Evolutionary conservation across 2,797 vertebrate genomes (phyloP).

Genomic region (Tenualosa thibaudeaui): DNA sequence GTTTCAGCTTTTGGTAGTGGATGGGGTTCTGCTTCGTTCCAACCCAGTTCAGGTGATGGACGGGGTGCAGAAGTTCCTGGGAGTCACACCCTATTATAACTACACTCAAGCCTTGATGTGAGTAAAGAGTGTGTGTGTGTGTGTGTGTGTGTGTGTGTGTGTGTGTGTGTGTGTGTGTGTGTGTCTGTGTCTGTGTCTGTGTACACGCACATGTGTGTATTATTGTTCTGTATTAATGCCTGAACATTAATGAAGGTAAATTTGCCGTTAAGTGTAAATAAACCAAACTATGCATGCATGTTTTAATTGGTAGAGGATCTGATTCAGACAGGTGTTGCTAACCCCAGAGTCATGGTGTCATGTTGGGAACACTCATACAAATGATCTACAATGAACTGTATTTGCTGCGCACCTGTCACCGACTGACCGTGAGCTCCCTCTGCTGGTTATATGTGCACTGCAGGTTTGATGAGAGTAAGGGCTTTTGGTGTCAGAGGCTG

Average conservation of each 20-base stretch:
- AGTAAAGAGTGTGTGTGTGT: slow-evolving; percentile 38
- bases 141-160: slow-evolving; percentile 58
- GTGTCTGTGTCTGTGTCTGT: slow-evolving; percentile 9
- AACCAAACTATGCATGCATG: not conserved
- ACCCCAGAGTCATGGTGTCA: not conserved
- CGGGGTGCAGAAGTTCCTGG: slow-evolving; percentile 83
- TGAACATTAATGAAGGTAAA: not conserved
- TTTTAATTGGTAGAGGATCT: not conserved
- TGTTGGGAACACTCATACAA: not conserved
- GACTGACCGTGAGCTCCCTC: not conserved
- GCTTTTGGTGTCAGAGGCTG: slow-evolving; percentile 84
- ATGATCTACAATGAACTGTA: not conserved
- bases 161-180: not conserved
- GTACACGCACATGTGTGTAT: not conserved
- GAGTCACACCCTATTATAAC: slow-evolving; percentile 83
- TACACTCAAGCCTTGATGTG: slow-evolving; percentile 84
- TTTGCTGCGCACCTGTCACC: not conserved
- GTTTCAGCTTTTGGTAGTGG: slow-evolving; percentile 52
- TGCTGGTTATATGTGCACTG: slow-evolving; percentile 1
- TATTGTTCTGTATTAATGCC: not conserved
- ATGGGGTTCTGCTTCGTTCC: slow-evolving; percentile 69
- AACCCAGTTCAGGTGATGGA: slow-evolving; percentile 83
- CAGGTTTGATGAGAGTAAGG: slow-evolving; percentile 85
- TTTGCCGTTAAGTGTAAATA: not conserved
- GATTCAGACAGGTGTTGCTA: not conserved